Percentiles rank a stretch among this genome's conserved stretches.
Conservation (phyloP, 2,113 vertebrate species). For the Trematocara zebra region DNA sequence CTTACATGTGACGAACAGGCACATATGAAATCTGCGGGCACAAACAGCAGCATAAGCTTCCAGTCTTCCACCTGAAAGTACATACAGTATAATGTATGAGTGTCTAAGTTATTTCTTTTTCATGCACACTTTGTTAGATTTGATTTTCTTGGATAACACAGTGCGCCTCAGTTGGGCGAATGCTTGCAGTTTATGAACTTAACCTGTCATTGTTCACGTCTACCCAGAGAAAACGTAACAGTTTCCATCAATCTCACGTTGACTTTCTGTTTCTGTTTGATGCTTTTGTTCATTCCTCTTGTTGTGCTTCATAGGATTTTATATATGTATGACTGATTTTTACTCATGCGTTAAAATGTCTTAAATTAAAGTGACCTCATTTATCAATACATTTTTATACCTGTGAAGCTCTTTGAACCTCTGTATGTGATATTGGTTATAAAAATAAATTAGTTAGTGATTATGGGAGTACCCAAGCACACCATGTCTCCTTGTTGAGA, state of each 20-base stretch:
- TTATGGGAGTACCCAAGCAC: neutral
- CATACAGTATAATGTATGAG: neutral
- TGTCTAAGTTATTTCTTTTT: neutral
- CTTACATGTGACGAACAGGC: conserved; percentile 61
- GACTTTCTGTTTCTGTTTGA: neutral
- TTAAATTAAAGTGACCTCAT: neutral
- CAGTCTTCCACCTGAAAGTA: conserved; percentile 50
- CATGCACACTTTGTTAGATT: neutral
- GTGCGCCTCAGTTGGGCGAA: neutral
- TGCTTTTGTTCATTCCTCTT: neutral
- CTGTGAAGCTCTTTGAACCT: neutral
- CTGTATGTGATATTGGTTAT: neutral
- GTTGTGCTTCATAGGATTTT: neutral
- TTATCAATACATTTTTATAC: neutral
- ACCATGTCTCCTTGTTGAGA: neutral
- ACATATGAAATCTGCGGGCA: conserved; percentile 47
- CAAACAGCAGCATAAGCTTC: conserved; percentile 68
- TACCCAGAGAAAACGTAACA: neutral
- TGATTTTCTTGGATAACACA: neutral
- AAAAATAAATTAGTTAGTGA: neutral
- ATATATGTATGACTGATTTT: neutral
- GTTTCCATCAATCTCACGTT: neutral
- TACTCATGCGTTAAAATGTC: neutral
- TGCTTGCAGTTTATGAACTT: neutral
- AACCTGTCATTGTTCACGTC: neutral